A percentile compares a stretch with the other conserved stretches of the same genome.
Conservation (phyloP, 2,797 vertebrate species). For the Parotocinclus haroldoi region DNA sequence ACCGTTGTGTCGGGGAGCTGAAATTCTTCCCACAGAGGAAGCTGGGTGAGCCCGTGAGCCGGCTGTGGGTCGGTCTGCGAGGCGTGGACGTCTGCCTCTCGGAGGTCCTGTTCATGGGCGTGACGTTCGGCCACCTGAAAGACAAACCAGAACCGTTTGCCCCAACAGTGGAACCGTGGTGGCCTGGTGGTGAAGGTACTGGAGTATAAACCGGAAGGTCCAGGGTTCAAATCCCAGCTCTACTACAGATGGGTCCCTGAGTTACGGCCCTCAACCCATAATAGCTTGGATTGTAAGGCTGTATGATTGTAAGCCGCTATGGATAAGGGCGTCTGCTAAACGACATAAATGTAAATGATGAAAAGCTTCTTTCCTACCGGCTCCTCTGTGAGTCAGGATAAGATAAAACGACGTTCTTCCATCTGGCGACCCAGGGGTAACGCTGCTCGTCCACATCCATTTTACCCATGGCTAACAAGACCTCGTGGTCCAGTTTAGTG, state of each 20-base stretch:
- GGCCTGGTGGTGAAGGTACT: no score
- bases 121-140: constrained; percentile 76
- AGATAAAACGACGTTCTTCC: constrained; percentile 59
- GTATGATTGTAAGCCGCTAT: no score
- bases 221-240: no score
- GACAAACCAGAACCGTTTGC: neutral
- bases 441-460: constrained; percentile 61
- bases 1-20: no score
- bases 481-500: constrained; percentile 74
- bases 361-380: constrained; percentile 61
- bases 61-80: constrained; percentile 57
- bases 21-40: constrained; percentile 6
- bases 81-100: constrained; percentile 48
- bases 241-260: no score
- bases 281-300: no score
- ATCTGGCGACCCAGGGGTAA: constrained; percentile 63
- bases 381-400: constrained; percentile 68
- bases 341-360: no score
- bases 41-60: neutral
- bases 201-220: no score
- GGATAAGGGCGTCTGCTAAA: no score
- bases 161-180: no score
- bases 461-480: constrained; percentile 66
- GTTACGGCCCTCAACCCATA: no score
- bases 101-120: constrained; percentile 48